These are phyloP conservation scores for Rhagoletis zephyria DNA, from an alignment of 1,140 invertebrate genomes.

Conservation along the genomic window DNA sequence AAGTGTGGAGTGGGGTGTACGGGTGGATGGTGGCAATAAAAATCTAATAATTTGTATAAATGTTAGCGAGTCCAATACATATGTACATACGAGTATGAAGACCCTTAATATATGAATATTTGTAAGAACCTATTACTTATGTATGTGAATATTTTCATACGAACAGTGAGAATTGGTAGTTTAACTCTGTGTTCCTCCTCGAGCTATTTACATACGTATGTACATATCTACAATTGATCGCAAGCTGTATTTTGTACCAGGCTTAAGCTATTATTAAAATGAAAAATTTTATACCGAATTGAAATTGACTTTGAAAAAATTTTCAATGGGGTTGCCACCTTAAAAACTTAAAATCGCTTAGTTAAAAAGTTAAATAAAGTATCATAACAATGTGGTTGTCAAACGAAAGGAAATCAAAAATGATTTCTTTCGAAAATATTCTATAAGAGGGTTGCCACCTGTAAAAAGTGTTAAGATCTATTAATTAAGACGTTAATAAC, in stretches of 20 bases:
- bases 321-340: too few relatives aligned
- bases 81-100: not conserved
- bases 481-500: too few relatives aligned
- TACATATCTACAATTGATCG: slow-evolving; percentile 21
- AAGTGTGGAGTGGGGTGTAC: not conserved
- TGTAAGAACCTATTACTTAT: not conserved
- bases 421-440: too few relatives aligned
- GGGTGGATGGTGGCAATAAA: not conserved
- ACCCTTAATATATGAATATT: too few relatives aligned
- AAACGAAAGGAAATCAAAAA: too few relatives aligned
- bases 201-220: not conserved
- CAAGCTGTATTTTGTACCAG: not conserved
- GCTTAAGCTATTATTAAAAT: not conserved
- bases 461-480: too few relatives aligned
- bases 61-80: not conserved
- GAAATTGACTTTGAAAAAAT: too few relatives aligned
- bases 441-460: too few relatives aligned
- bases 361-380: too few relatives aligned
- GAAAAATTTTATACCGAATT: too few relatives aligned
- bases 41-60: slow-evolving; percentile 45
- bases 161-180: not conserved
- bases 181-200: not conserved
- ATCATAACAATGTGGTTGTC: too few relatives aligned
- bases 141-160: not conserved
- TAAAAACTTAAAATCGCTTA: too few relatives aligned